Evolutionary conservation across 1,140 invertebrate species (phyloP), one percentile per base, ranked within the genome.

Genomic region (Macrocentrus cingulum): DNA sequence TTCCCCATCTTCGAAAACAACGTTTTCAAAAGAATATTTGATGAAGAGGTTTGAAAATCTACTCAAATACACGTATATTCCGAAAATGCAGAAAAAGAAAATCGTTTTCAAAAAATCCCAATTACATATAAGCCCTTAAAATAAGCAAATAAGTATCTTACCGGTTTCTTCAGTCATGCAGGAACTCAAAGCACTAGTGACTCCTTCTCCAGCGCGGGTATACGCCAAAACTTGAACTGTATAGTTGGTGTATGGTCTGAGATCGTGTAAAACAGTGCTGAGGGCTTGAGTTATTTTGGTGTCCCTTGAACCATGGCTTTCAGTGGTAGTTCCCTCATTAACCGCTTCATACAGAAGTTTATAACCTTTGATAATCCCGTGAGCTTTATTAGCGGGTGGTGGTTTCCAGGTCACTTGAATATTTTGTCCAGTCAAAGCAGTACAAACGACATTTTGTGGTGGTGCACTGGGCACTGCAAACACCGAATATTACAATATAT

Each of bases 361-460:
- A 79, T 91, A 94, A 1, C 91, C 90, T 66, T 89, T 87, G 34
- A 93, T 85, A 44, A 90, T 80, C 8, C 91, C 91, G 65, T 91
- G 85, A 64, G 84, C 80, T 32, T 84, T 83, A 55, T 85, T 83
- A 19, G 83, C 75, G 1, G 87, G 87, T 1, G 90, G 90, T 1
- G 89, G 84, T 49, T 84, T 84, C 90, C 91, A 92, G 3, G 87
- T 85, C 37, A 92, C 84, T 73, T 88, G 86, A 52, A 91, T 83
- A 65, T 85, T 89, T 57, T 88, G 84, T 2, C 89, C 85, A 8
- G 84, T 88, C 9, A 88, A 71, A 1, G 87, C 81, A 9, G 83
- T 80, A 67, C 88, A 90, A 1, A 81, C 77, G 16, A 90, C 83
- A 19, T 84, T 81, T 51, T 82, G 80, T n/a, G 88, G 88, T 2